These are phyloP conservation scores for Melanotaenia maccullochi DNA, from an alignment of 2,797 vertebrate genomes.

Conservation along the genomic window DNA sequence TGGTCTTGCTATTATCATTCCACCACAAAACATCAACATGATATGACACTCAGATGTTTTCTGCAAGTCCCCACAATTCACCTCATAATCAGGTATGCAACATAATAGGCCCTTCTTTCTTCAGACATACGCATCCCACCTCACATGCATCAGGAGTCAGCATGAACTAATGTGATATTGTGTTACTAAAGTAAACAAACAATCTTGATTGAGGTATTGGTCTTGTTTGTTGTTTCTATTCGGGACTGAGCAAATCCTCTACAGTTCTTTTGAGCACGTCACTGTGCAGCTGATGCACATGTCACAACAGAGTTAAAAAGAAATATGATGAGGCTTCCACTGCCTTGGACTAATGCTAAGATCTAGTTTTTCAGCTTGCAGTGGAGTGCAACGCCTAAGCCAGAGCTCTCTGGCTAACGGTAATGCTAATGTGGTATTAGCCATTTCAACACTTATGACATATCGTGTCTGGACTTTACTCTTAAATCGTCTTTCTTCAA, in stretches of 20 bases:
- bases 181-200: not conserved
- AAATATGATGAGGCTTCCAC: constrained; percentile 12
- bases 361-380: constrained; percentile 18
- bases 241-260: not conserved
- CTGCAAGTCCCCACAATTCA: too few relatives aligned
- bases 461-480: constrained; percentile 57
- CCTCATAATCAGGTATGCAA: too few relatives aligned
- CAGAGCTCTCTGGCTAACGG: constrained; percentile 25
- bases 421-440: constrained; percentile 45
- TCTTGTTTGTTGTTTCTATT: not conserved
- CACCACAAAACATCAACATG: too few relatives aligned
- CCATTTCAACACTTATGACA: constrained; percentile 74
- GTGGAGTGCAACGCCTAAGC: constrained; percentile 22
- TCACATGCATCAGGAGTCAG: not conserved
- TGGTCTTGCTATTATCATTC: too few relatives aligned
- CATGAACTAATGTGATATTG: not conserved
- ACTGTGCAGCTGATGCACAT: not conserved
- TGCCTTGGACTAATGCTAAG: constrained; percentile 1
- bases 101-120: not conserved
- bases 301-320: constrained; percentile 13
- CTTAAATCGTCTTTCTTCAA: constrained; percentile 56
- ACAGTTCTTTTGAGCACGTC: constrained; percentile 5
- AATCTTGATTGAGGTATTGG: not conserved
- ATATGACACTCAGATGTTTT: too few relatives aligned
- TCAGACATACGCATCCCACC: not conserved